These are phyloP conservation scores for Tonatia bakeri DNA, from an alignment of 2,113 vertebrate species.

Conservation along the genomic window DNA sequence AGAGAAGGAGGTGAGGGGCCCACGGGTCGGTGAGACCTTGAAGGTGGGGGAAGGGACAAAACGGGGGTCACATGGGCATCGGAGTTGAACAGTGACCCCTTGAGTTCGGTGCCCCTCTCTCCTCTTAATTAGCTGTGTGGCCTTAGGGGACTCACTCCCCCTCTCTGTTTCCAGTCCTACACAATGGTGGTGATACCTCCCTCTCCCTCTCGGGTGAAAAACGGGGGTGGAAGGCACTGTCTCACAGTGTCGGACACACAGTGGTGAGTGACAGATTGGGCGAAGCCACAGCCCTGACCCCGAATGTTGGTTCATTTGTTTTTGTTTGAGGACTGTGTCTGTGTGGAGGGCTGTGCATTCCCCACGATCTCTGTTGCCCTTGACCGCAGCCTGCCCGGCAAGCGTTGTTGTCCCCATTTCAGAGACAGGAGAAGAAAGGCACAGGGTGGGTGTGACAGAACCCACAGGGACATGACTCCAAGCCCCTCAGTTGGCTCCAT, in stretches of 20 bases:
- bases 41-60: not conserved
- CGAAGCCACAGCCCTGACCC: not conserved
- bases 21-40: not conserved
- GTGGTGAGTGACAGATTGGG: not conserved
- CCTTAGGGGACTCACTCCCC: not conserved
- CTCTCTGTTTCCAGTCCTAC: not conserved
- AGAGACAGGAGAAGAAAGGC: conserved; percentile 1
- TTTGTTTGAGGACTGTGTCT: not conserved
- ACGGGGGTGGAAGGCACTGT: not conserved
- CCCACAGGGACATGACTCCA: not conserved
- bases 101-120: not conserved
- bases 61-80: not conserved
- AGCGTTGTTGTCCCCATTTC: not conserved
- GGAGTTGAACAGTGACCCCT: not conserved
- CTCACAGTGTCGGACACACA: not conserved
- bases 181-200: not conserved
- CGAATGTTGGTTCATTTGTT: not conserved
- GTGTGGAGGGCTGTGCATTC: not conserved
- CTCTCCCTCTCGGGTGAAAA: not conserved
- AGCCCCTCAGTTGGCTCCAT: not conserved
- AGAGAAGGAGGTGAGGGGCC: conserved; percentile 88
- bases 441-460: not conserved
- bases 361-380: not conserved
- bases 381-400: not conserved
- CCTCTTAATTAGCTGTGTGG: not conserved